phyloP scores from a whole-genome alignment of 2,113 vertebrate species.

The Eulacestoma nigropectus region DNA sequence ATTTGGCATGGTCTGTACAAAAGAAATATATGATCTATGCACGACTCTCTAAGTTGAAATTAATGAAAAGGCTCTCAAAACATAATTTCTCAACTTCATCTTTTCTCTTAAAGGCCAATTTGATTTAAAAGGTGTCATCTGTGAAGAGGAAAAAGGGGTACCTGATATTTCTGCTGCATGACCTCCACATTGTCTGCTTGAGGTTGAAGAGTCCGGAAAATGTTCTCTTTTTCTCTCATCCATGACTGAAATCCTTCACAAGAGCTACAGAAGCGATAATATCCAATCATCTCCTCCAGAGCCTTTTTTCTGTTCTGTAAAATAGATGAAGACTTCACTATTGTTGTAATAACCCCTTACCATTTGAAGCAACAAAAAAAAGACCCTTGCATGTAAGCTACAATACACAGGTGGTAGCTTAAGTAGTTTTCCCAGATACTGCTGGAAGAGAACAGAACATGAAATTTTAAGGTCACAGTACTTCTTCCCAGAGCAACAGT shows the following conservation, averaged over 20 bases:
- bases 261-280: constrained; percentile 79
- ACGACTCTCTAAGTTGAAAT: background rate
- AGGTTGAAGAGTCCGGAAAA: constrained; percentile 75
- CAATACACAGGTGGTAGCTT: background rate
- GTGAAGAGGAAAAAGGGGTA: background rate
- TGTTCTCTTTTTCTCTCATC: constrained; percentile 83
- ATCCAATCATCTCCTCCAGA: constrained; percentile 78
- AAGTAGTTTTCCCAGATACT: background rate
- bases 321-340: background rate
- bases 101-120: background rate
- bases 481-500: background rate
- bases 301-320: constrained; percentile 62
- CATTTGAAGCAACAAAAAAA: background rate
- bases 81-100: background rate
- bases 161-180: constrained; percentile 83
- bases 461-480: background rate
- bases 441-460: background rate
- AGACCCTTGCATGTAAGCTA: background rate
- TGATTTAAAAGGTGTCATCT: background rate
- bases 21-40: background rate
- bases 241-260: constrained; percentile 86
- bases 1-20: background rate
- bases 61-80: background rate
- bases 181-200: constrained; percentile 71
- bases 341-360: background rate